Base-by-base conservation (phyloP, 2,888 invertebrate species). In the Elmis aenea region DNA sequence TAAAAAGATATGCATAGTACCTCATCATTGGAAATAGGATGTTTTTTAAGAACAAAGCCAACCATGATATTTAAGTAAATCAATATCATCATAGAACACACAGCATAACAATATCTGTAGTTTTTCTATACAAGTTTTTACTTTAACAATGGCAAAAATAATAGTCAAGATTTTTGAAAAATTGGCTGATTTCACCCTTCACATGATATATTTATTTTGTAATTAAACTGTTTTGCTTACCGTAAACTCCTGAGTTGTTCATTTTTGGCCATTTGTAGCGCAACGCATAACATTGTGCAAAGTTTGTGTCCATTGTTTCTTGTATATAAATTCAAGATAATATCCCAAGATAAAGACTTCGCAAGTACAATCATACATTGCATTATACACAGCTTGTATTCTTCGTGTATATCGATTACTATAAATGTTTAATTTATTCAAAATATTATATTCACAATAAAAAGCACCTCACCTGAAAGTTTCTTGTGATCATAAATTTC, bases 161-260 rank as follows among this genome's bases (percentile, higher is more conserved):
- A n/a, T n/a, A n/a, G n/a, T n/a, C n/a, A n/a, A n/a, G n/a, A n/a
- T n/a, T n/a, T n/a, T n/a, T n/a, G n/a, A n/a, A n/a, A n/a, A n/a
- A n/a, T n/a, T n/a, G n/a, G n/a, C n/a, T n/a, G n/a, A n/a, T n/a
- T n/a, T n/a, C n/a, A n/a, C n/a, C n/a, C n/a, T n/a, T n/a, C n/a
- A n/a, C n/a, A n/a, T n/a, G n/a, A n/a, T n/a, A n/a, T 20, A 3
- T 11, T 13, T 28, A 21, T 21, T 5, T 18, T 21, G 13, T 14
- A 35, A 22, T 29, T 8, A 22, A 35, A 25, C 22, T 5, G 13
- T n/a, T 21, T 13, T 18, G 49, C 52, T 59, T 65, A 85, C 82
- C 81, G 77, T 8, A 88, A 64, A 25, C 72, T 62, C 20, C 73
- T 69, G 22, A 78, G 73, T 57, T 75, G 81, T 58, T 87, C 86